Percentiles rank a stretch among this genome's conserved stretches.
phyloP scores from a whole-genome alignment of 1,140 invertebrate species.

The Drosophila sulfurigaster region DNA sequence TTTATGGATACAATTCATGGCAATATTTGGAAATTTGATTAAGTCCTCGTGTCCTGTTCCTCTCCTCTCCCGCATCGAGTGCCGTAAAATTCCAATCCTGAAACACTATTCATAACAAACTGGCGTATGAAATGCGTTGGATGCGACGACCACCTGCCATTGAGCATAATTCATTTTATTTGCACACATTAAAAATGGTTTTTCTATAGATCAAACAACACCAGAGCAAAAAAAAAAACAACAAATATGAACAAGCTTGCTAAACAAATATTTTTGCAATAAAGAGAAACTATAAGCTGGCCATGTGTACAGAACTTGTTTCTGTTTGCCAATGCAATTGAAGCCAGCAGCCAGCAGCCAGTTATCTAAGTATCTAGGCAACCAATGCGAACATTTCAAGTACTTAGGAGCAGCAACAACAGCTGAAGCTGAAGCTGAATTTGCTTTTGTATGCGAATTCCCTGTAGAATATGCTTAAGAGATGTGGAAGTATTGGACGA shows the following conservation, averaged over 20 bases:
- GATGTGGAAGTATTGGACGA: too few species aligned
- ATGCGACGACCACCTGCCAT: too few species aligned
- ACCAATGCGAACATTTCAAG: conserved; percentile 25
- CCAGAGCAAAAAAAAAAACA: background rate
- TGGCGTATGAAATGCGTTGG: too few species aligned
- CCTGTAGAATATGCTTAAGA: background rate
- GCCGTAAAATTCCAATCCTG: background rate
- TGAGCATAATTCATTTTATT: conserved; percentile 60
- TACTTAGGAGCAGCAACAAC: conserved; percentile 1
- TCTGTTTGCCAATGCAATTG: conserved; percentile 41
- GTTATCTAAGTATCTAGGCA: conserved; percentile 41
- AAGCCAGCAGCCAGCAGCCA: conserved; percentile 18
- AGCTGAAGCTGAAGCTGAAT: conserved; percentile 12
- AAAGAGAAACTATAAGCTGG: conserved; percentile 56
- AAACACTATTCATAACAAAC: background rate
- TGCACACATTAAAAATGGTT: conserved; percentile 75
- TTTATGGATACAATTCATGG: background rate
- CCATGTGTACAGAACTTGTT: conserved; percentile 21
- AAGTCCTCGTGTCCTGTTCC: background rate
- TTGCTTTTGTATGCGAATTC: conserved; percentile 19
- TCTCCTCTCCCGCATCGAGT: background rate
- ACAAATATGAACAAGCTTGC: conserved; percentile 66
- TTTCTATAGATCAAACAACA: conserved; percentile 58
- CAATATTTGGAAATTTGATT: background rate
- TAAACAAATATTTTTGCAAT: conserved; percentile 77